Evolutionary conservation across 2,113 vertebrate genomes (phyloP), one percentile per base, ranked within the genome.

Genomic region (Sitta europaea): DNA sequence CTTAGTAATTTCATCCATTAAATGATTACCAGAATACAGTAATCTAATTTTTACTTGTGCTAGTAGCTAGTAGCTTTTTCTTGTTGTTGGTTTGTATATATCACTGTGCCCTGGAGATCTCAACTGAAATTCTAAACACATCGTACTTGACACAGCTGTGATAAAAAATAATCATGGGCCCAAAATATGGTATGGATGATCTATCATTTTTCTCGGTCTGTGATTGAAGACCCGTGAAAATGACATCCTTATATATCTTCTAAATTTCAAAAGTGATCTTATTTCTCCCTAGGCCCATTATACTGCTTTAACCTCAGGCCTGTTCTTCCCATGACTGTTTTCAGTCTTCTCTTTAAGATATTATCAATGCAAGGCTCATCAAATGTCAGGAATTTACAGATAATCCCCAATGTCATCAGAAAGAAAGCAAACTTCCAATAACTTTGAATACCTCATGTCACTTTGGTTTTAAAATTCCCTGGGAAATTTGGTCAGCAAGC

Each of bases 401-500:
- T 58, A 50, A 45, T 65, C 38, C 10, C 10, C n/a, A 50, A 12
- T 38, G 54, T 70, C 67, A 74, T 66, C 47, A 84, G 53, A 92
- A 84, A 66, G 58, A 62, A 88, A 86, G 42, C 42, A 93, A 91
- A 54, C 47, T 86, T 62, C 38, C 5, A 6, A 19, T 74, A 48
- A 66, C 50, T 91, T 86, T 86, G 42, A 77, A 59, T 29, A 80
- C 55, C 7, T 91, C 65, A 7, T 55, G 31, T 88, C 79, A 35
- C 40, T 92, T 94, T 22, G 57, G 25, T 48, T 47, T 77, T 71
- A 72, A 68, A 63, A 31, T 78, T 89, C 14, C 36, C 76, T 91
- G 91, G 70, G 89, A 96, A 91, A 91, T 91, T 62, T 84, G 31
- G 12, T 84, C 70, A 54, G 40, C 78, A 82, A 87, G 11, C 16